Percentiles rank a stretch among this genome's conserved stretches.
These are phyloP conservation scores for Apocrypta bakeri DNA, from an alignment of 1,140 invertebrate species.

Conservation along the genomic window DNA sequence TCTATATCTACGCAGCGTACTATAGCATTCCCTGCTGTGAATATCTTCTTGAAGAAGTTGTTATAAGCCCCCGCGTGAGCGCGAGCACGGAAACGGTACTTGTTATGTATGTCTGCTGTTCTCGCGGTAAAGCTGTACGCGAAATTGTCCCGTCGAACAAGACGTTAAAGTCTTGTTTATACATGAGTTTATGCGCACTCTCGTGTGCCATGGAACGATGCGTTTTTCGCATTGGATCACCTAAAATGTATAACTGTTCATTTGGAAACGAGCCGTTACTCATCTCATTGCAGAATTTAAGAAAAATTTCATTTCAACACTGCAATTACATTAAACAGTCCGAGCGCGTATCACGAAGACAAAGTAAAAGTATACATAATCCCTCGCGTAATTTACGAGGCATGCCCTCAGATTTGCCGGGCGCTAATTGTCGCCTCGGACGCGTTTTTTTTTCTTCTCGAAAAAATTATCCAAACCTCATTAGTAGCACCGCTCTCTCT, in stretches of 20 bases:
- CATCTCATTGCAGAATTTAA: too few species aligned
- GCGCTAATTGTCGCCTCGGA: constrained; percentile 13
- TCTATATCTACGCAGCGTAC: too few species aligned
- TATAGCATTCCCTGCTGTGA: constrained; percentile 19
- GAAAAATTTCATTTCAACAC: too few species aligned
- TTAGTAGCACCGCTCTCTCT: constrained; percentile 13
- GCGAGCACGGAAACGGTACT: constrained; percentile 34
- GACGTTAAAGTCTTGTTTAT: constrained; percentile 42
- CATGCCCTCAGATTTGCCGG: constrained; percentile 37
- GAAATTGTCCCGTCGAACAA: constrained; percentile 42
- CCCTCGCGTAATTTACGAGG: constrained; percentile 14
- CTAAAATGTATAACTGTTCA: not conserved
- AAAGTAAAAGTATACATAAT: not conserved
- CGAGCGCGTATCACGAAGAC: too few species aligned
- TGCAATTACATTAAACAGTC: too few species aligned
- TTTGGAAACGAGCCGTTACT: too few species aligned
- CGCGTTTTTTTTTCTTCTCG: not conserved
- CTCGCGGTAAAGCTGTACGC: not conserved
- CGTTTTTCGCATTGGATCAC: not conserved
- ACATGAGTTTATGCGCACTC: not conserved
- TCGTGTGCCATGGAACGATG: not conserved
- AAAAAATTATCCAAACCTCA: constrained; percentile 44
- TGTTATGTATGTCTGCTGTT: constrained; percentile 26
- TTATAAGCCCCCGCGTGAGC: constrained; percentile 27
- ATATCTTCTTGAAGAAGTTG: constrained; percentile 37